These are phyloP conservation scores for Raphicerus campestris DNA, from an alignment of 2,113 vertebrate genomes.

Conservation along the genomic window DNA sequence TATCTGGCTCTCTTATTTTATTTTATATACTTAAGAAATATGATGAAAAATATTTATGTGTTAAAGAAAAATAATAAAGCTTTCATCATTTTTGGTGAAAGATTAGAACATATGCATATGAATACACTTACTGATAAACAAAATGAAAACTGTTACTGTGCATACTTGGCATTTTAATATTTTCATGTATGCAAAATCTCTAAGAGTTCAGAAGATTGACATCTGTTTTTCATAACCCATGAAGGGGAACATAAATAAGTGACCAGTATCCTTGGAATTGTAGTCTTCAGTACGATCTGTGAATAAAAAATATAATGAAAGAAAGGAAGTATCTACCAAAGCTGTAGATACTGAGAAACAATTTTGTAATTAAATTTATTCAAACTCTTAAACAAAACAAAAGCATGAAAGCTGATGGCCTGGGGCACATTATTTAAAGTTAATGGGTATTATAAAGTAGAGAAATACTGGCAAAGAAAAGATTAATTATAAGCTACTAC, in stretches of 20 bases:
- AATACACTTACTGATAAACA: neutral
- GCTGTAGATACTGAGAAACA: neutral
- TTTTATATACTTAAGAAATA: neutral
- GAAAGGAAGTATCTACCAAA: neutral
- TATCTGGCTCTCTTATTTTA: neutral
- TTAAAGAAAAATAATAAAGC: neutral
- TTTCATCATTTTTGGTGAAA: neutral
- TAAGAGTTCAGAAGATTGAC: neutral
- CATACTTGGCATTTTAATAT: neutral
- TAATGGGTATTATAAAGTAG: conserved; percentile 54
- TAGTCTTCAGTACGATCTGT: neutral
- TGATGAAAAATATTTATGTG: neutral
- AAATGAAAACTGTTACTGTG: neutral
- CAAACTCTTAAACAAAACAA: conserved; percentile 58
- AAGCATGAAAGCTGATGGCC: conserved; percentile 67
- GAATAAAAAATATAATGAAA: neutral
- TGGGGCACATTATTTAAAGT: conserved; percentile 33
- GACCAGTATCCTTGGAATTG: neutral
- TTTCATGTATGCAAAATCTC: neutral
- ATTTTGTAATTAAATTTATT: conserved; percentile 62
- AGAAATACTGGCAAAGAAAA: conserved; percentile 39
- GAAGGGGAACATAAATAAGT: neutral
- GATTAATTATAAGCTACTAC: conserved; percentile 59
- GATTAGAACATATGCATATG: neutral
- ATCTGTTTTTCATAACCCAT: neutral